Base-by-base conservation (phyloP, 2,797 vertebrate genomes). In the Helarctos malayanus region DNA sequence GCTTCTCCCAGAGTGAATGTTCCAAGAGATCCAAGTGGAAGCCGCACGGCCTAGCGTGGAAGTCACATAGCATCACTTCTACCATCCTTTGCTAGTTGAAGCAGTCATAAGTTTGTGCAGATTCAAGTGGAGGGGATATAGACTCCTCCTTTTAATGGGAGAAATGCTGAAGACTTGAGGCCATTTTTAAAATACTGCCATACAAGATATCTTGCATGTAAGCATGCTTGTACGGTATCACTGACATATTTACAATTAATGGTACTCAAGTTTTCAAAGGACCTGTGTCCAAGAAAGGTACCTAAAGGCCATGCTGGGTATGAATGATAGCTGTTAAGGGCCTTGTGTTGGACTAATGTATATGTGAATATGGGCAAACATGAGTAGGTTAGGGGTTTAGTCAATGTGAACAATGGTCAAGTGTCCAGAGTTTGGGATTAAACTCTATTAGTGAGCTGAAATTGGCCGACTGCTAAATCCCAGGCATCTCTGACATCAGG, bases 141-240 rank as follows among this genome's bases (percentile, higher is more conserved):
- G 73, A 75, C 18, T 89, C 10, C 4, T 29, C 7, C 18, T 88
- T 81, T 29, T 45, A 54, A 38, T 75, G 25, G 9, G 19, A 94
- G 56, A 89, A 94, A 80, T 94, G 23, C 54, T 52, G 41, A 89
- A 94, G 41, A 73, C 83, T 73, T 57, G 61, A 86, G 23, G 8
- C 18, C n/a, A n/a, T 54, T 95, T 83, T 21, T 47, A 29, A 89
- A 81, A 90, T 79, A 78, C 49, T 89, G 2, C 13, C 61, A 78
- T 18, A 76, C 35, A 88, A 68, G 65, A 57, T 83, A 69, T 69
- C 85, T 86, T 65, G 59, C 18, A 49, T 25, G 4, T 63, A 76
- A 65, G 45, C 9, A 41, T 52, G 32, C 38, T 18, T 68, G 32
- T 25, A 23, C 11, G 56, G 35, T 83, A 29, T 80, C 82, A 81